Base-by-base conservation (phyloP, 92 coral and sea anemone species). In the Porites divaricata region DNA sequence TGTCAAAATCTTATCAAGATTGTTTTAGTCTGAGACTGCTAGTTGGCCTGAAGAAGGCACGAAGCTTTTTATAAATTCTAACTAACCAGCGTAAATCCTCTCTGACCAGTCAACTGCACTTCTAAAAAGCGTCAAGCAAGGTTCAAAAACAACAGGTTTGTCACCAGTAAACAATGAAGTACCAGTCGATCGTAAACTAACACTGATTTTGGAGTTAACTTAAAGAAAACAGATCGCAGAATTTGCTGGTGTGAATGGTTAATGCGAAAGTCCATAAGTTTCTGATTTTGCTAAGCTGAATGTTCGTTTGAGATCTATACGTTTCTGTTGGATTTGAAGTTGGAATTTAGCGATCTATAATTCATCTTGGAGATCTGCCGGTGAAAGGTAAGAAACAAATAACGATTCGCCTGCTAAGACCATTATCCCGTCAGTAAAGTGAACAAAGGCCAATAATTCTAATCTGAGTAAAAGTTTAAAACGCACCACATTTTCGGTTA, bases 81-180 rank as follows among this genome's bases (percentile, higher is more conserved):
- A 35, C 45, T 35, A 35, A 35, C 5, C 45, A 35, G 45, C 45
- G 45, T 35, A 0, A 35, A 35, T 35, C 45, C 45, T 1, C 45
- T 35, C 45, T 35, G 7, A 54, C 59, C 59, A 2, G 59, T 54
- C 9, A 54, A 2, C 16, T 11, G 59, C 16, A 54, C 14, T 1
- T 23, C 24, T 1, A 73, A 66, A 65, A 53, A 5, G 79, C 49
- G 20, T 79, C 73, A 62, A 82, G 79, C 72, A 25, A 72, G 64
- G 21, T 82, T 82, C 86, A 72, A 82, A 21, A 59, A 2, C 72
- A 82, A 57, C 86, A 82, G 86, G 86, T 82, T 22, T 15, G 35
- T 59, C 21, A 63, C 79, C 51, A 26, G 23, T 61, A 70, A 82
- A 82, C 86, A 82, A 82, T 82, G 50, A 22, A 22, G 25, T 79